Percentiles rank a stretch among this genome's conserved stretches.
Evolutionary conservation across 2,797 vertebrate species (phyloP).

Genomic region (Vespertilio murinus): DNA sequence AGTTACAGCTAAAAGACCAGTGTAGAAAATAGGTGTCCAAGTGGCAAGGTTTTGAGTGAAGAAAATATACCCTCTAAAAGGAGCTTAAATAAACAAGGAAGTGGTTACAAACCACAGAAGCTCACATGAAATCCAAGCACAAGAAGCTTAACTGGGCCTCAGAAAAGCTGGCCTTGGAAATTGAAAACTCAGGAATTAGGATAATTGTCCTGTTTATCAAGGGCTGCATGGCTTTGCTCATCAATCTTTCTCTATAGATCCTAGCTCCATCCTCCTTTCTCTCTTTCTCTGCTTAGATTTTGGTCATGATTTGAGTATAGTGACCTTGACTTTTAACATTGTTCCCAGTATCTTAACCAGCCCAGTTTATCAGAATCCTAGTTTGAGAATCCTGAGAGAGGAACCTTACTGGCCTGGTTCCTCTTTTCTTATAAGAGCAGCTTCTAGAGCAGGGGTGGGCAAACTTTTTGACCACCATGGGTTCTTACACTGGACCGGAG

Average conservation of each 20-base stretch:
- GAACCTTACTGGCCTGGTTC: background rate
- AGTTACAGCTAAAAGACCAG: background rate
- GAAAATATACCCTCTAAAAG: background rate
- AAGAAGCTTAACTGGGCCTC: background rate
- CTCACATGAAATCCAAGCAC: background rate
- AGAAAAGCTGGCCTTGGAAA: background rate
- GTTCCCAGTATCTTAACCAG: background rate
- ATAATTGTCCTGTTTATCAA: background rate
- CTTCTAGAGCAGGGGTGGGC: too few relatives aligned
- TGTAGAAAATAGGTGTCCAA: background rate
- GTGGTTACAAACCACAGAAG: background rate
- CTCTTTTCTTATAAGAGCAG: background rate
- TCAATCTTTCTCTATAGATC: background rate
- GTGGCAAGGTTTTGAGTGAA: background rate
- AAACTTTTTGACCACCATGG: too few relatives aligned
- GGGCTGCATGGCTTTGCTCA: background rate
- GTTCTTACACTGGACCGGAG: too few relatives aligned
- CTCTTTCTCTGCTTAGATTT: background rate
- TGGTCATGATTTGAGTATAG: background rate
- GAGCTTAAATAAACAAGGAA: background rate
- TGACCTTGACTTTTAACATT: background rate
- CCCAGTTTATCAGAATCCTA: background rate
- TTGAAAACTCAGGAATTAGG: background rate
- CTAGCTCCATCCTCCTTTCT: background rate
- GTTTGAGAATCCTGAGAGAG: background rate